Evolutionary conservation across 2,797 vertebrate species (phyloP), one percentile per base, ranked within the genome.

Genomic region (Gallinago solitaria): DNA sequence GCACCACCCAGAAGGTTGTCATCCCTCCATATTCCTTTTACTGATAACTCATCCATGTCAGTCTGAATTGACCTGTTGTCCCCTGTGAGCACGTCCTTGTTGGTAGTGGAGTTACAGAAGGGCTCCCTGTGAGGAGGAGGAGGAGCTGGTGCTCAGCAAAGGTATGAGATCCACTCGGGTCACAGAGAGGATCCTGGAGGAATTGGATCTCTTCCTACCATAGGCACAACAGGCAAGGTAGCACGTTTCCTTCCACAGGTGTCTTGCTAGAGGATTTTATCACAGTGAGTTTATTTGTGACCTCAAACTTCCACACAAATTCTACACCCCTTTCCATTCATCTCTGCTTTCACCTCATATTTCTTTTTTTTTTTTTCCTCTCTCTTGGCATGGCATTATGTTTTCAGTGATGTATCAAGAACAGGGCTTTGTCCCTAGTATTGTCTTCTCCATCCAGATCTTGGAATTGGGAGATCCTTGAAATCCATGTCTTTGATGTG

Each of bases 101-200:
- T 60, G 37, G 32, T 3, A 37, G 37, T 16, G 19, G 27, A 61
- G 27, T 41, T 77, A 43, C 16, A 50, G 53, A 54, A 78, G 21
- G 21, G 8, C 15, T 57, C 0, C 50, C 14, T 0, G 0, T 45
- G 70, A 67, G 45, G 32, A 81, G 59, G 48, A 70, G 28, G 47
- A 54, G 21, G 45, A 47, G 45, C 30, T 83, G 28, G 2, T 61
- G 35, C 16, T 76, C 56, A n/a, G 32, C 19, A 5, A 57, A 63
- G 13, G 6, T 45, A 3, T 56, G 25, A 50, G n/a, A 70, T 59
- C n/a, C 5, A 3, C 20, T 43, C 12, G n/a, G 2, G 45, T 85
- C 64, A 70, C 74, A 27, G 24, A 4, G 16, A n/a, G 12, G 37
- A 19, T 73, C 28, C 24, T 33, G 18, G 13, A 9, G 11, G 18